Percentiles rank a stretch among this genome's conserved stretches.
phyloP scores from a whole-genome alignment of 2,888 invertebrate genomes.

The Hymenopus coronatus region DNA sequence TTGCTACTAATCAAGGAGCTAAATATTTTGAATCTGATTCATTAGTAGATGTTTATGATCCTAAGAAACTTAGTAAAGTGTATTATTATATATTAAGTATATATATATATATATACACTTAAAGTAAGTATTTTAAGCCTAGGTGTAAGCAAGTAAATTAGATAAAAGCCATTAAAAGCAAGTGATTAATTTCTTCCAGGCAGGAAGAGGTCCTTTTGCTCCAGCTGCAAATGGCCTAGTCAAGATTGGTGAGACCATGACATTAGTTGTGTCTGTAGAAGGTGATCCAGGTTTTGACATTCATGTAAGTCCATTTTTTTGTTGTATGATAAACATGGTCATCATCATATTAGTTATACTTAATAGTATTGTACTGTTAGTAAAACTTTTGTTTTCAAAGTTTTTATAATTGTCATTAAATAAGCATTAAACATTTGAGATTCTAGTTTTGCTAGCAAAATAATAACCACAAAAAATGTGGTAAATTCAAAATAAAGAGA shows the following conservation, averaged over 20 bases:
- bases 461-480: too few species aligned
- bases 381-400: too few species aligned
- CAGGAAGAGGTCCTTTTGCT: conserved; percentile 74
- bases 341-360: too few species aligned
- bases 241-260: conserved; percentile 79
- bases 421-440: too few species aligned
- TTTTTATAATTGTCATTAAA: too few species aligned
- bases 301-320: conserved; percentile 42
- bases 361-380: too few species aligned
- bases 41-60: not conserved
- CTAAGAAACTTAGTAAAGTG: not conserved
- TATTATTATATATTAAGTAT: too few species aligned
- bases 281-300: conserved; percentile 78
- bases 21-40: too few species aligned
- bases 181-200: conserved; percentile 38
- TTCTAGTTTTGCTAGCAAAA: too few species aligned
- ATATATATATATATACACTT: too few species aligned
- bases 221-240: conserved; percentile 72
- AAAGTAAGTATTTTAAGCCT: not conserved
- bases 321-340: not conserved
- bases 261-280: conserved; percentile 73
- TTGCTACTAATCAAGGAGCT: too few species aligned
- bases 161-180: not conserved
- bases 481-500: too few species aligned
- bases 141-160: not conserved